A percentile compares a stretch with the other conserved stretches of the same genome.
Evolutionary conservation across 2,797 vertebrate genomes (phyloP).

Genomic region (Chloroceryle amazona): DNA sequence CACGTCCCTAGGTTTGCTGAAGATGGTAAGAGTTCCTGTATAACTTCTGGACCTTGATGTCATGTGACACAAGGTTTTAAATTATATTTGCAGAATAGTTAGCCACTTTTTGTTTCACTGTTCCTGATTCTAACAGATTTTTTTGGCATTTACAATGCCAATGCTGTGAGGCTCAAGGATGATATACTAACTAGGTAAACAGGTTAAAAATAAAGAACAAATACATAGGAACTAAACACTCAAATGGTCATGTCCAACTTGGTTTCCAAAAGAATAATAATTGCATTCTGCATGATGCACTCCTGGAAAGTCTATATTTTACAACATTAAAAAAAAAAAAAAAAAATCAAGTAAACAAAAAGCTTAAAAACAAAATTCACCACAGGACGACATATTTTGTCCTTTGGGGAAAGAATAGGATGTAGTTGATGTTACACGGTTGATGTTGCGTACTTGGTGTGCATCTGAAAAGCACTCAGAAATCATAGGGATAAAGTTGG

Average conservation of each 20-base stretch:
- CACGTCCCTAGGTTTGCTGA: not conserved
- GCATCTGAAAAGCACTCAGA: not conserved
- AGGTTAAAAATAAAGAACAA: not conserved
- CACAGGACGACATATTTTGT: not conserved
- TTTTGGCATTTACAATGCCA: not conserved
- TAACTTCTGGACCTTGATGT: not conserved
- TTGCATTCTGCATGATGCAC: not conserved
- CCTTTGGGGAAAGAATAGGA: not conserved
- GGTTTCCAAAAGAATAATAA: not conserved
- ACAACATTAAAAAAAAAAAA: not conserved
- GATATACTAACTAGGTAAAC: not conserved
- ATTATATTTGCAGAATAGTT: not conserved
- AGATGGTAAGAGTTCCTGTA: not conserved
- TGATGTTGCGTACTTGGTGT: not conserved
- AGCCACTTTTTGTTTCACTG: not conserved
- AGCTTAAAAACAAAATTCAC: not conserved
- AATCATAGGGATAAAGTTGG: fast-evolving
- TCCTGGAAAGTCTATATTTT: fast-evolving
- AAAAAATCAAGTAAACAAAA: not conserved
- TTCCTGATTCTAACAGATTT: not conserved
- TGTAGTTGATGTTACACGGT: fast-evolving
- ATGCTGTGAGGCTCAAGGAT: not conserved
- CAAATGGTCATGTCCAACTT: not conserved
- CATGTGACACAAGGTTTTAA: not conserved
- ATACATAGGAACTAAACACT: not conserved